phyloP scores from a whole-genome alignment of 2,797 vertebrate genomes.

The Chiroxiphia lanceolata region DNA sequence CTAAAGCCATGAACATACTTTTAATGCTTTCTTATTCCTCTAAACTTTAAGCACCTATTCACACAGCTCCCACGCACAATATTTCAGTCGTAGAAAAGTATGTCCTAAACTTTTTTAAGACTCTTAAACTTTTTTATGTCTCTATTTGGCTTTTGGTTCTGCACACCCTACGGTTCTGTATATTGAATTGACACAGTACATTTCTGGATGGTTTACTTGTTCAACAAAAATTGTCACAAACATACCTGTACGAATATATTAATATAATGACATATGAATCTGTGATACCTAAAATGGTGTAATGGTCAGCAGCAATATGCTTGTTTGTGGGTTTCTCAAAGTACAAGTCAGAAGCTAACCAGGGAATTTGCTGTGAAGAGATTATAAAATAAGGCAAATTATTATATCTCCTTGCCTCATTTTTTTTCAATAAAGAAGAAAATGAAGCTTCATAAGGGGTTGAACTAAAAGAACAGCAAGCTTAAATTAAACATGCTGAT shows the following conservation, averaged over 20 bases:
- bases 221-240: not conserved
- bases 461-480: not conserved
- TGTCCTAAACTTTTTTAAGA: not conserved
- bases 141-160: not conserved
- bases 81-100: not conserved
- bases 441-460: not conserved
- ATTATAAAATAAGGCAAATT: not conserved
- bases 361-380: not conserved
- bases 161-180: not conserved
- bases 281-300: not conserved
- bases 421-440: not conserved
- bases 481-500: slow-evolving; percentile 12
- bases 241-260: not conserved
- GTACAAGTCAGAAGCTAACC: not conserved
- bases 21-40: not conserved
- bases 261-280: not conserved
- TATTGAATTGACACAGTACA: not conserved
- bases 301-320: not conserved
- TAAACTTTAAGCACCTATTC: not conserved
- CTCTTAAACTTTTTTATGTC: not conserved
- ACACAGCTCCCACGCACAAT: not conserved
- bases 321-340: not conserved
- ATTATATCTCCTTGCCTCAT: not conserved
- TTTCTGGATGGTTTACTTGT: not conserved
- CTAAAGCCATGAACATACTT: not conserved